Percentiles rank a stretch among this genome's conserved stretches.
Conservation (phyloP, 2,888 invertebrate species). For the Carabus problematicus region DNA sequence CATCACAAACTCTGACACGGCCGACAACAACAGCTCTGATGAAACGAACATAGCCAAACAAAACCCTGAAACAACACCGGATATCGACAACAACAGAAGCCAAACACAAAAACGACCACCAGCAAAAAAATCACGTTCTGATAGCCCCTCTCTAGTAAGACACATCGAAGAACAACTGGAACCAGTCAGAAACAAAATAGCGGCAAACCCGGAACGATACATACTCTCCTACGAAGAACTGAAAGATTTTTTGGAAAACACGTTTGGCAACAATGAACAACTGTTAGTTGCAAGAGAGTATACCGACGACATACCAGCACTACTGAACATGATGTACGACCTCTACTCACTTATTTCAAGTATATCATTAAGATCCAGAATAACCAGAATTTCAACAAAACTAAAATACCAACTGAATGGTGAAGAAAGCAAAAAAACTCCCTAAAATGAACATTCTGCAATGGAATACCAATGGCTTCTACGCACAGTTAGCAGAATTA, state of each 20-base stretch:
- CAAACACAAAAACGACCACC: not conserved
- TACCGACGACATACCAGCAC: not conserved
- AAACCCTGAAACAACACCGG: no score
- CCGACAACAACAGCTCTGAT: not conserved
- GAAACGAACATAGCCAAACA: not conserved
- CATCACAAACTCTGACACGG: not conserved
- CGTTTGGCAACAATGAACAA: not conserved
- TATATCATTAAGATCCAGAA: not conserved
- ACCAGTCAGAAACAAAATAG: conserved; percentile 4
- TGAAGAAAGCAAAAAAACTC: not conserved
- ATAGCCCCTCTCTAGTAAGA: not conserved
- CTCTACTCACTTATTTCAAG: not conserved
- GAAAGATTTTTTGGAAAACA: not conserved
- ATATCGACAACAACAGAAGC: not conserved
- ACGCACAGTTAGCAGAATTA: not conserved
- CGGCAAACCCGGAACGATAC: not conserved
- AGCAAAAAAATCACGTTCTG: not conserved
- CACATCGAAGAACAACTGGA: not conserved
- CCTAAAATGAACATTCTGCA: conserved; percentile 2
- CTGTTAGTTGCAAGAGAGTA: not conserved
- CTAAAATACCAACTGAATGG: not conserved
- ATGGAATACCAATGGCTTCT: conserved; percentile 12
- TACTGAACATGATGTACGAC: not conserved
- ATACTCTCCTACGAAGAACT: not conserved
- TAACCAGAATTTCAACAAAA: no score